Evolutionary conservation across 2,113 vertebrate species (phyloP).

Genomic region (Herpetotheres cachinnans): DNA sequence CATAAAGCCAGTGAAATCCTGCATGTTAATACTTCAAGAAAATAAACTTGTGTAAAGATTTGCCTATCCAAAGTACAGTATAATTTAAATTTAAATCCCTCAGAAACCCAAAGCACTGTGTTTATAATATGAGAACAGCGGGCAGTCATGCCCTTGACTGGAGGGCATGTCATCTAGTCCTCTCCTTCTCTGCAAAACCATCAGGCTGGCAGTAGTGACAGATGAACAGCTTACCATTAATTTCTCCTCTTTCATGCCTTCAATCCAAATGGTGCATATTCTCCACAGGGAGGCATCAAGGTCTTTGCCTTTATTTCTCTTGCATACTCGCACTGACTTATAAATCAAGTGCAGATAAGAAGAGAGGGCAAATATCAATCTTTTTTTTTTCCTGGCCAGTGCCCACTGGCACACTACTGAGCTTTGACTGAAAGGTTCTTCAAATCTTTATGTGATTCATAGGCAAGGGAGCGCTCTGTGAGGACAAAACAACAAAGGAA

Average conservation of each 20-base stretch:
- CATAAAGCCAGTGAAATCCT: constrained; percentile 59
- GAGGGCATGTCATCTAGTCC: constrained; percentile 80
- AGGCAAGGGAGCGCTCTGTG: constrained; percentile 38
- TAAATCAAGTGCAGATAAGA: constrained; percentile 83
- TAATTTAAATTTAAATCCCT: constrained; percentile 78
- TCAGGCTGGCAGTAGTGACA: constrained; percentile 84
- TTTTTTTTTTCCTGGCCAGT: constrained; percentile 62
- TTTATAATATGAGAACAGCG: constrained; percentile 76
- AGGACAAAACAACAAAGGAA: constrained; percentile 69
- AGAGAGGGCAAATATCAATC: constrained; percentile 77
- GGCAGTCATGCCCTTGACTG: constrained; percentile 83
- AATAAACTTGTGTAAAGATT: constrained; percentile 75
- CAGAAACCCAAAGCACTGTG: constrained; percentile 67
- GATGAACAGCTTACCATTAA: constrained; percentile 87
- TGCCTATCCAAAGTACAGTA: constrained; percentile 62
- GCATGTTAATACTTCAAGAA: constrained; percentile 65
- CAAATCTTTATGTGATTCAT: constrained; percentile 69
- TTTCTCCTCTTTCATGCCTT: constrained; percentile 83
- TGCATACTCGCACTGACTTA: constrained; percentile 78
- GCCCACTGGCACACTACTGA: constrained; percentile 70
- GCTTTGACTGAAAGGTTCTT: constrained; percentile 72
- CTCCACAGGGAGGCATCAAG: constrained; percentile 81
- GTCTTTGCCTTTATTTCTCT: constrained; percentile 81
- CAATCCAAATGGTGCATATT: constrained; percentile 81
- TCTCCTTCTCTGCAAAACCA: constrained; percentile 74